Conservation (phyloP, 2,888 invertebrate species). For the Vanessa cardui region DNA sequence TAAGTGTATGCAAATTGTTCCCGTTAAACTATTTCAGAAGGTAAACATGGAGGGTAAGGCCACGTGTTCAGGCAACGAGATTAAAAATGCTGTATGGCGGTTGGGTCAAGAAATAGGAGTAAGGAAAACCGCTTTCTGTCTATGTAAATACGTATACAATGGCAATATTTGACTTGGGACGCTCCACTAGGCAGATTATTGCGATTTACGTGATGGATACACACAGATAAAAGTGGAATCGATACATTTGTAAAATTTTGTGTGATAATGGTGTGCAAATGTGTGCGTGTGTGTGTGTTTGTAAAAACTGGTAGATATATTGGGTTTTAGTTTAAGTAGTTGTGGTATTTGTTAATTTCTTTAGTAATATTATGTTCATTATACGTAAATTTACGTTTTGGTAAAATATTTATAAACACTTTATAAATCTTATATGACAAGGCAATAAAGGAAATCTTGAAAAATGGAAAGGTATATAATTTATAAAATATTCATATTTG, state of each 20-base stretch:
- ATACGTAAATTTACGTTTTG: too few species aligned
- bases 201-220: slow-evolving; percentile 24
- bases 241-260: slow-evolving; percentile 13
- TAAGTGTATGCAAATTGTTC: slow-evolving; percentile 82
- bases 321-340: too few species aligned
- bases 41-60: slow-evolving; percentile 78
- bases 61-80: slow-evolving; percentile 79
- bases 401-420: too few species aligned
- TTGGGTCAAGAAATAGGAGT: slow-evolving; percentile 66
- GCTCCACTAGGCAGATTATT: slow-evolving; percentile 22
- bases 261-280: neutral
- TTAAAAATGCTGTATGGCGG: slow-evolving; percentile 81
- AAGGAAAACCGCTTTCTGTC: slow-evolving; percentile 78
- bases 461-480: neutral
- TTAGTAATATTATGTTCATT: too few species aligned
- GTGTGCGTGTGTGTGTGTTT: neutral
- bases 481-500: slow-evolving; percentile 40
- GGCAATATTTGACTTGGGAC: slow-evolving; percentile 71
- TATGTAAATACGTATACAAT: slow-evolving; percentile 76
- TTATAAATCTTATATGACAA: too few species aligned
- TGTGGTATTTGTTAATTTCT: too few species aligned
- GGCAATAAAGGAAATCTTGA: neutral
- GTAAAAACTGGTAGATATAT: too few species aligned
- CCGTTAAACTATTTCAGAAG: slow-evolving; percentile 83
- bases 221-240: slow-evolving; percentile 27